Conservation (phyloP, 2,888 invertebrate species). For the Rhaphigaster nebulosa region DNA sequence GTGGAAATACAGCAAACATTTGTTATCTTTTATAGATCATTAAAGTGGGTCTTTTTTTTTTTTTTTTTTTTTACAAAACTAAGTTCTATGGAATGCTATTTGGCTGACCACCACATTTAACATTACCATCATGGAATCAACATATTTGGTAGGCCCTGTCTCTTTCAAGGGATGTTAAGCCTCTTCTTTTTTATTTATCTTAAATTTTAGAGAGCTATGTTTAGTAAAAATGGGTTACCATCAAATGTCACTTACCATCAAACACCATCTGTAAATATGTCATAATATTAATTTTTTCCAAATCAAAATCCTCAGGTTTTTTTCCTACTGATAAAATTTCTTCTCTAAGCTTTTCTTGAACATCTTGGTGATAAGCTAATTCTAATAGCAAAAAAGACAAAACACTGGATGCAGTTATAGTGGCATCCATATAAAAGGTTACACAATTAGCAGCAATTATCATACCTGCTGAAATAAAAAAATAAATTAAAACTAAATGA, state of each 20-base stretch:
- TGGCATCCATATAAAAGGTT: conserved; percentile 60
- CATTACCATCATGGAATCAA: no score
- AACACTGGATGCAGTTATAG: conserved; percentile 53
- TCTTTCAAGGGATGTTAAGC: no score
- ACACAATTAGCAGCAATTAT: conserved; percentile 58
- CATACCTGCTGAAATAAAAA: neutral
- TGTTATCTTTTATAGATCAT: no score
- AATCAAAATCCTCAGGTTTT: conserved; percentile 55
- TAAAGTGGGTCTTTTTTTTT: no score
- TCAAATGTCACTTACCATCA: conserved; percentile 51
- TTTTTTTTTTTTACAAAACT: no score
- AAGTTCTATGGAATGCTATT: no score
- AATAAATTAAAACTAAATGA: neutral
- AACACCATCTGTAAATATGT: conserved; percentile 58
- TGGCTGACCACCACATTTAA: no score
- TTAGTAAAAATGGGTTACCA: neutral
- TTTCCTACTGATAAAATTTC: conserved; percentile 54
- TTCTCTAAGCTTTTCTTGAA: conserved; percentile 60
- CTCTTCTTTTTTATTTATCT: no score
- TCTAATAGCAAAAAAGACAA: conserved; percentile 54
- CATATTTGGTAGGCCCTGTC: no score
- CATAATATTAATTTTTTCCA: conserved; percentile 56
- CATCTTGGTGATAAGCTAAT: conserved; percentile 54
- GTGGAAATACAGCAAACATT: no score
- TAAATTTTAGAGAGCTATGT: no score